Conservation (phyloP, 2,113 vertebrate species). For the Ochotona curzoniae region DNA sequence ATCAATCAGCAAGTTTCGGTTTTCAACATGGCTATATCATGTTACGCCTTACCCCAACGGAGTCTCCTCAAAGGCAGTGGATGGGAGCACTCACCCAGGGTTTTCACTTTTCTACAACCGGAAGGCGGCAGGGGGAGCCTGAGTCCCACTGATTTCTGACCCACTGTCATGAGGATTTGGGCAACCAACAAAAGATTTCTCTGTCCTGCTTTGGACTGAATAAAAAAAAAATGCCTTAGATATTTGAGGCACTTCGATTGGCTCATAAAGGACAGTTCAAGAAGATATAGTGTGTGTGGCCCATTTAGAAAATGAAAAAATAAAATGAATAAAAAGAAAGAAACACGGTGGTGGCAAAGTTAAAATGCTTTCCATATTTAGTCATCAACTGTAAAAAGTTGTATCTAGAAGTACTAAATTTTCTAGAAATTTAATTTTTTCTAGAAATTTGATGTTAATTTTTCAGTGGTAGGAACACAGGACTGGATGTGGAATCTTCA, state of each 20-base stretch:
- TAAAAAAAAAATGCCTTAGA: too few relatives aligned
- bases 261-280: background rate
- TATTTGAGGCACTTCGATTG: too few relatives aligned
- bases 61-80: background rate
- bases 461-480: constrained; percentile 47
- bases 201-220: background rate
- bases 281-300: background rate
- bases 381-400: background rate
- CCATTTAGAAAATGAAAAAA: background rate
- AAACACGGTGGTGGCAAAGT: background rate
- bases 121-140: background rate
- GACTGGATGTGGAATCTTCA: background rate
- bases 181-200: background rate
- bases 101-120: background rate
- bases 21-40: background rate
- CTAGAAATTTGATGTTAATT: too few relatives aligned
- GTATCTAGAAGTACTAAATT: background rate
- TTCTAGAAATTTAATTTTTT: constrained; percentile 24
- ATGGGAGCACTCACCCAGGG: accelerated
- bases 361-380: background rate
- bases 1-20: too few relatives aligned
- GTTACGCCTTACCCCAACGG: accelerated
- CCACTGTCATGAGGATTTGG: background rate
- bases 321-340: background rate
- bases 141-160: background rate